A percentile compares a stretch with the other conserved stretches of the same genome.
Evolutionary conservation across 2,888 invertebrate genomes (phyloP).

Genomic region (Microchrysa polita): DNA sequence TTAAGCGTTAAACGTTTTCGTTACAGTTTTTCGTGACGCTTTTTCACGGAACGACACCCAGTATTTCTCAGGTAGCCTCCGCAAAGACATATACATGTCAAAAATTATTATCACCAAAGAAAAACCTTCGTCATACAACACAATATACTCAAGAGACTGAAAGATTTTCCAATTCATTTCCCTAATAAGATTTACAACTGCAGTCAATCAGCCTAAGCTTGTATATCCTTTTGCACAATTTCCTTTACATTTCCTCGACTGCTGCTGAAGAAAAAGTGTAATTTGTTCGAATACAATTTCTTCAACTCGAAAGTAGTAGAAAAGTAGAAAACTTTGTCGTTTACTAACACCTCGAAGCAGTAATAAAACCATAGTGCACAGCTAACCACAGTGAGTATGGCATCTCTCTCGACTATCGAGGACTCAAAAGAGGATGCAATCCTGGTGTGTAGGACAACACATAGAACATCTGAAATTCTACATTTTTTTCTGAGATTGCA

Average conservation of each 20-base stretch:
- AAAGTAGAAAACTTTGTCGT: background rate
- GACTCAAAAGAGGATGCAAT: background rate
- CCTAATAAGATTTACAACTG: conserved; percentile 5
- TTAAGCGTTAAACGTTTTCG: too few species aligned
- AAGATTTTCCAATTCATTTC: background rate
- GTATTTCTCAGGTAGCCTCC: too few species aligned
- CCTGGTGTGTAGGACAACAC: background rate
- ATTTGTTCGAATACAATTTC: too few species aligned
- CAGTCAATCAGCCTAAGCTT: background rate
- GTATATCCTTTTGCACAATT: background rate
- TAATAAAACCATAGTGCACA: background rate
- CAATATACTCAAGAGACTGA: background rate
- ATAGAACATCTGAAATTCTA: background rate
- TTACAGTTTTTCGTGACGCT: too few species aligned
- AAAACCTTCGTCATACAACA: background rate
- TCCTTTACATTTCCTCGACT: background rate
- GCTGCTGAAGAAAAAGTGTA: background rate
- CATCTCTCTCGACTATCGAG: too few species aligned
- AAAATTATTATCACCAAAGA: too few species aligned
- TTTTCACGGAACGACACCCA: too few species aligned
- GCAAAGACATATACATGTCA: too few species aligned
- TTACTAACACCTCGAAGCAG: background rate
- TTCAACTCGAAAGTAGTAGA: too few species aligned
- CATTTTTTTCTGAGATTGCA: background rate
- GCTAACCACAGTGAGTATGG: too few species aligned